These are phyloP conservation scores for Papilio protenor DNA, from an alignment of 2,888 invertebrate genomes.

Conservation along the genomic window DNA sequence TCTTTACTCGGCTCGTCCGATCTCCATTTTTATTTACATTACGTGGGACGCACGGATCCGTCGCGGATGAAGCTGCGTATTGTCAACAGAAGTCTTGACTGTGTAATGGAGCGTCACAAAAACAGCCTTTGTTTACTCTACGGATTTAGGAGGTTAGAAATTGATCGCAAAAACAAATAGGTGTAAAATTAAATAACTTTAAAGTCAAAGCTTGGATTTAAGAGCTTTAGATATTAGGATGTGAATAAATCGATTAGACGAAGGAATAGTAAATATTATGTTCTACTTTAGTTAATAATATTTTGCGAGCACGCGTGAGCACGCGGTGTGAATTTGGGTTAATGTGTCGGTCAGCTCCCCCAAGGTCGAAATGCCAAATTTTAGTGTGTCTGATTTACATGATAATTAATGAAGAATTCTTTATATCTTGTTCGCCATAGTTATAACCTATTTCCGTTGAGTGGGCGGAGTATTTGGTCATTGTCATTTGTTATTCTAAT, in stretches of 20 bases:
- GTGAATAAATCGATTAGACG: neutral
- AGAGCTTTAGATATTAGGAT: neutral
- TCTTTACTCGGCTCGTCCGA: conserved; percentile 44
- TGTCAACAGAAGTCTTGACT: conserved; percentile 34
- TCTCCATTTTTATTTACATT: conserved; percentile 40
- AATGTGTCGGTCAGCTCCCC: conserved; percentile 67
- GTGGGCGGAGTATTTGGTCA: conserved; percentile 42
- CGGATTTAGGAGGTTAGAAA: conserved; percentile 34
- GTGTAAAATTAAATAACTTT: neutral
- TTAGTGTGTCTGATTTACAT: conserved; percentile 50
- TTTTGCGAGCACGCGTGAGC: conserved; percentile 68
- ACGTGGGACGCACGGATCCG: conserved; percentile 27
- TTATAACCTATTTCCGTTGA: conserved; percentile 42
- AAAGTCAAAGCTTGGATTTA: neutral
- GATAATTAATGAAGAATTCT: conserved; percentile 47
- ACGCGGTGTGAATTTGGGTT: conserved; percentile 75
- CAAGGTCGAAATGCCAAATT: conserved; percentile 65
- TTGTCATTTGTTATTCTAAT: conserved; percentile 41
- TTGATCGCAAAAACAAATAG: conserved; percentile 15
- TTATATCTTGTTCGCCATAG: conserved; percentile 28
- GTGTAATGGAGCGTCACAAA: conserved; percentile 45
- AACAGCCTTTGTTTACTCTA: conserved; percentile 32
- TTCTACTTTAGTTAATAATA: conserved; percentile 59
- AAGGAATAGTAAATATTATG: conserved; percentile 5
- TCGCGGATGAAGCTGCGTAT: conserved; percentile 24